Conservation (phyloP, 2,797 vertebrate species). For the Urocyon cinereoargenteus region DNA sequence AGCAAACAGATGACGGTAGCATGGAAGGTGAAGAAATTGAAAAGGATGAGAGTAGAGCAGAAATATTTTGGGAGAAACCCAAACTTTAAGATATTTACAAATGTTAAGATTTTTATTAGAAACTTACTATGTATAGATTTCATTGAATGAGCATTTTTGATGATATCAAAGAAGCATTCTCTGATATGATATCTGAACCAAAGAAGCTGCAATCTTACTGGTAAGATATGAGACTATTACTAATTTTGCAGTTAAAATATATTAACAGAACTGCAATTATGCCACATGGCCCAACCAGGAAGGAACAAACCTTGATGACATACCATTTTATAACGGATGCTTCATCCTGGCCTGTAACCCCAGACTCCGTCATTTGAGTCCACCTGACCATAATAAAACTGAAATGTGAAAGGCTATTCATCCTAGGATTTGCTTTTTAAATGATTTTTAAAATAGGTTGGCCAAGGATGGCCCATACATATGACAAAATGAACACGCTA, state of each 20-base stretch:
- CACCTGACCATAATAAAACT: neutral
- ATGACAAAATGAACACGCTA: neutral
- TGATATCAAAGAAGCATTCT: neutral
- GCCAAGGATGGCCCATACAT: neutral
- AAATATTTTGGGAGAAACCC: neutral
- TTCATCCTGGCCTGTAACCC: neutral
- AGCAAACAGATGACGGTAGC: neutral
- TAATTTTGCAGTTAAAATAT: neutral
- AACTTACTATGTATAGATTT: neutral
- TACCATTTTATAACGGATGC: neutral
- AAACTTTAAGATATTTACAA: conserved; percentile 4
- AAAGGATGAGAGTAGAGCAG: neutral
- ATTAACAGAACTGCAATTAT: neutral
- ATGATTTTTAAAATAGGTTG: neutral
- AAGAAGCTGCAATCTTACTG: neutral
- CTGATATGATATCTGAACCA: neutral
- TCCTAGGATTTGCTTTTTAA: conserved; percentile 4
- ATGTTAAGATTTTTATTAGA: neutral
- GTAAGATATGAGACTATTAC: neutral
- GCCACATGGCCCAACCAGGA: neutral
- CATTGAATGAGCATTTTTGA: neutral
- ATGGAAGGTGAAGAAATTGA: neutral
- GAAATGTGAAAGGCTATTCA: neutral
- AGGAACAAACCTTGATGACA: neutral
- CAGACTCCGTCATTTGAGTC: neutral